phyloP scores from a whole-genome alignment of 1,140 invertebrate species.

The Trigoniulus corallinus region DNA sequence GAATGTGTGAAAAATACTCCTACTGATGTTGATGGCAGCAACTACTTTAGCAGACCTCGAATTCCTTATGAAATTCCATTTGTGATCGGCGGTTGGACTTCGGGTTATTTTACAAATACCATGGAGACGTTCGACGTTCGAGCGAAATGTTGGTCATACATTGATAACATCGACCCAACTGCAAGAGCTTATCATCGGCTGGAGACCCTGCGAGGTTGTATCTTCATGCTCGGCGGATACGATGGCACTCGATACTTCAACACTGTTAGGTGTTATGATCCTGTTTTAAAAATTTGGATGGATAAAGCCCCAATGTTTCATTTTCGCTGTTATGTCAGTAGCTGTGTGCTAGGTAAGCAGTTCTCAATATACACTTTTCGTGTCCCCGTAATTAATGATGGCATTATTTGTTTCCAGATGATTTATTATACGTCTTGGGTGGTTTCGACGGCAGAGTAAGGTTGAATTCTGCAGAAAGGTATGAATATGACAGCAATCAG shows the following conservation, averaged over 20 bases:
- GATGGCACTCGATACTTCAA: conserved; percentile 55
- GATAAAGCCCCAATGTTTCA: conserved; percentile 52
- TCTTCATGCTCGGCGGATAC: conserved; percentile 62
- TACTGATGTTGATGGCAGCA: conserved; percentile 27
- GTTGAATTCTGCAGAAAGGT: no score
- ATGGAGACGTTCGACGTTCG: conserved; percentile 54
- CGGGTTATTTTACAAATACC: conserved; percentile 55
- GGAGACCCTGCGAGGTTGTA: conserved; percentile 41
- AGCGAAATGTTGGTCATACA: conserved; percentile 36
- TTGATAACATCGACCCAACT: conserved; percentile 37
- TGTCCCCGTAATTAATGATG: no score
- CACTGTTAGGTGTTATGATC: conserved; percentile 46
- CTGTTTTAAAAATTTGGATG: conserved; percentile 40
- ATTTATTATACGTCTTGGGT: no score
- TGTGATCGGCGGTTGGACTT: conserved; percentile 60
- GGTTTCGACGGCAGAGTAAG: no score
- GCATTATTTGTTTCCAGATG: no score
- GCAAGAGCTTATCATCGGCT: conserved; percentile 58
- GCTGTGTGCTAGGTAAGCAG: no score
- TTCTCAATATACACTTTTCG: no score
- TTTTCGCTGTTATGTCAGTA: no score
- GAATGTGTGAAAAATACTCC: neutral
- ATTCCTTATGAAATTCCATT: conserved; percentile 51
- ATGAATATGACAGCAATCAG: no score
- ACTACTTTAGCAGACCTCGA: conserved; percentile 39